A percentile compares a stretch with the other conserved stretches of the same genome.
phyloP scores from a whole-genome alignment of 2,113 vertebrate species.

The Eptesicus fuscus region DNA sequence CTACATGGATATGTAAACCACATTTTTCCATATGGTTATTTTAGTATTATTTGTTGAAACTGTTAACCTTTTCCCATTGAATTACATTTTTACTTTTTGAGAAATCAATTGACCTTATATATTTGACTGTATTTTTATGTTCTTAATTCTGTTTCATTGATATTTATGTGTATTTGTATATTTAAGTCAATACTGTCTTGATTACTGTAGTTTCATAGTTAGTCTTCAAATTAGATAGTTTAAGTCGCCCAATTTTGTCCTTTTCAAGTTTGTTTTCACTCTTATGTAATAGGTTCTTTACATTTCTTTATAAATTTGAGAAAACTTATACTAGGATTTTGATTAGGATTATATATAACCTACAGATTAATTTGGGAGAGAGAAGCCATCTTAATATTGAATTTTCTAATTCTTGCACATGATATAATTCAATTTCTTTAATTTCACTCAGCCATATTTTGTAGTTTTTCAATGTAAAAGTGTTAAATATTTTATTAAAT shows the following conservation, averaged over 20 bases:
- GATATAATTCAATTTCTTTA: neutral
- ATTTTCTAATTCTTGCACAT: neutral
- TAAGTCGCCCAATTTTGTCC: neutral
- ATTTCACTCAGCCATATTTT: neutral
- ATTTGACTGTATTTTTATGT: neutral
- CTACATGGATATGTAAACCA: neutral
- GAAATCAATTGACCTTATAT: neutral
- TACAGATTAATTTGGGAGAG: neutral
- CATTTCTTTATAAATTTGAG: neutral
- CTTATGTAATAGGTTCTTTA: neutral
- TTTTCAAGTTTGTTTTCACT: neutral
- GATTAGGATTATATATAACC: neutral
- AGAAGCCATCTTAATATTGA: neutral
- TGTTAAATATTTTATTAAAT: neutral
- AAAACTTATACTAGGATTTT: neutral
- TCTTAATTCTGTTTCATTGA: neutral
- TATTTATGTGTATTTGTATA: neutral
- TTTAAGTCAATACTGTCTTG: neutral
- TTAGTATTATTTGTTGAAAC: neutral
- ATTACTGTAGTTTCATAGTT: neutral
- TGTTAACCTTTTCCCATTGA: neutral
- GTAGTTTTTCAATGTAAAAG: neutral
- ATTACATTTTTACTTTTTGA: conserved; percentile 9
- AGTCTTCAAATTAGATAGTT: neutral
- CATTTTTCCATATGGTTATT: neutral